Conservation (phyloP, 2,113 vertebrate species). For the Puffinus mauretanicus region DNA sequence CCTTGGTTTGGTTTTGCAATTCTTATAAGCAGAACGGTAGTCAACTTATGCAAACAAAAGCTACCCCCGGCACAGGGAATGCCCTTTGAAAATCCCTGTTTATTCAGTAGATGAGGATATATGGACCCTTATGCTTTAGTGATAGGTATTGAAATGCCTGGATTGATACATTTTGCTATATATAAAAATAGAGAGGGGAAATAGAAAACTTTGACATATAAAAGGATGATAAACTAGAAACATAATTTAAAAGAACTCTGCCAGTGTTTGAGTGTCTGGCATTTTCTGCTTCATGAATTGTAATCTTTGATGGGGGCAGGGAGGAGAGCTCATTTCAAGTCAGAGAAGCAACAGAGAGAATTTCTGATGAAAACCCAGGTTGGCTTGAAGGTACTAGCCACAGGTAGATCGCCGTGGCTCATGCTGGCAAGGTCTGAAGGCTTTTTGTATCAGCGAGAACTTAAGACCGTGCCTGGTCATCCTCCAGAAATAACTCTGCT, state of each 20-base stretch:
- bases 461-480: not conserved
- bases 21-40: not conserved
- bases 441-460: not conserved
- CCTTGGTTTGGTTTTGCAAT: not conserved
- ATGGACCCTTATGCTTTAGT: not conserved
- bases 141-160: not conserved
- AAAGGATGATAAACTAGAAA: conserved; percentile 33
- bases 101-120: not conserved
- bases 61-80: not conserved
- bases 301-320: not conserved
- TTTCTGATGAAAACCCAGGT: conserved; percentile 39
- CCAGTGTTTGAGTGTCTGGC: not conserved
- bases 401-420: not conserved
- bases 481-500: not conserved
- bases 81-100: not conserved
- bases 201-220: conserved; percentile 22
- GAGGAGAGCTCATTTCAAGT: not conserved
- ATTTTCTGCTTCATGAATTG: conserved; percentile 43
- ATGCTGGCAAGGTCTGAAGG: not conserved
- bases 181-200: conserved; percentile 25
- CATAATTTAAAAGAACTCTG: conserved; percentile 35
- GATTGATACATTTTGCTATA: not conserved
- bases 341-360: conserved; percentile 31
- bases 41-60: not conserved
- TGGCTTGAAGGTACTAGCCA: not conserved